Evolutionary conservation across 2,888 invertebrate genomes (phyloP).

Genomic region (Leucoptera coffeella): DNA sequence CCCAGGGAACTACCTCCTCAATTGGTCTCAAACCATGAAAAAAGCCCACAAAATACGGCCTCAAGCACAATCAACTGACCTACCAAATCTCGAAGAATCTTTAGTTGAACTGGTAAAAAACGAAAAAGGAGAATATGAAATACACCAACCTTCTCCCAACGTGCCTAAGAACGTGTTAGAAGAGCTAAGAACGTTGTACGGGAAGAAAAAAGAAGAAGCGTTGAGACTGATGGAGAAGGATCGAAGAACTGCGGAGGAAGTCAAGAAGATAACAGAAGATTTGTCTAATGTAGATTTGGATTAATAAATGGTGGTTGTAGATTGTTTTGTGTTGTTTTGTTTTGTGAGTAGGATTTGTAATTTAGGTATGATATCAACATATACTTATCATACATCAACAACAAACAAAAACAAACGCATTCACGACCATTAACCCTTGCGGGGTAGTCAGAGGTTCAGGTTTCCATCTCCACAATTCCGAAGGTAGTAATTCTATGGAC

Average conservation of each 20-base stretch:
- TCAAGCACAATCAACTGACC: constrained; percentile 25
- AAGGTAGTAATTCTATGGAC: no score
- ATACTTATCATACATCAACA: no score
- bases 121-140: constrained; percentile 30
- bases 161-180: constrained; percentile 25
- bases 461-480: no score
- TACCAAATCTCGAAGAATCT: constrained; percentile 31
- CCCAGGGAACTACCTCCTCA: constrained; percentile 50
- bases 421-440: no score
- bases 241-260: constrained; percentile 22
- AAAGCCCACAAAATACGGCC: no score
- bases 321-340: neutral
- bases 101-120: constrained; percentile 33
- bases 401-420: no score
- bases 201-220: constrained; percentile 23
- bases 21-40: constrained; percentile 56
- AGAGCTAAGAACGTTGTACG: constrained; percentile 23
- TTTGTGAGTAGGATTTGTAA: neutral
- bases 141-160: constrained; percentile 31
- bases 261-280: constrained; percentile 51
- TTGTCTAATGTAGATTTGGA: constrained; percentile 53
- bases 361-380: no score
- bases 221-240: constrained; percentile 13
- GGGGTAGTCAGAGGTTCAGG: no score
- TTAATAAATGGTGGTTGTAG: constrained; percentile 9